Base-by-base conservation (phyloP, 2,113 vertebrate species). In the Phylloscopus trochilus region DNA sequence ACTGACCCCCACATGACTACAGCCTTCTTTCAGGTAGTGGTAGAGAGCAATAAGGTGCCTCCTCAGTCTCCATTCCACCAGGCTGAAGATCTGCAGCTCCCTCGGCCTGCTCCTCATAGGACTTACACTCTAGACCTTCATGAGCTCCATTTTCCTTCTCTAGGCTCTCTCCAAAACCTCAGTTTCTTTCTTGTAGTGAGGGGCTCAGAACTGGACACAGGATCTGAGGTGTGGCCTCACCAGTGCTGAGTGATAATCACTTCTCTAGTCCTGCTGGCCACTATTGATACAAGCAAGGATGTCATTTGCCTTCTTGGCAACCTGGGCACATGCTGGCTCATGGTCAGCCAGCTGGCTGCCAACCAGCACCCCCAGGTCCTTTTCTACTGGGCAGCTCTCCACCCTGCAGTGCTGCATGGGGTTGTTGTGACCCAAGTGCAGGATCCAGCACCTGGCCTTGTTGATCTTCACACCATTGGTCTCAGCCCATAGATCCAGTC, bases 1-100 rank as follows among this genome's bases (percentile, higher is more conserved):
- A 23, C 5, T 1, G 3, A 26, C 5, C 8, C 19, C 4, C 28
- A 14, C 6, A 20, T 53, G 4, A 9, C 16, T 60, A 10, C 28
- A 60, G 15, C 8, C 20, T 52, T 39, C 16, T 60, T 64, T 75
- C 62, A 53, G 16, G 23, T 12, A 30, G 5, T 9, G 53, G 16
- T 44, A 44, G 33, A 51, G 44, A 58, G 33, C 7, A 13, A 13
- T 41, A 30, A 30, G 4, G 17, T 68, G n/a, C 75, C 30, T 39
- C 16, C 21, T 10, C 3, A 35, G 7, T 39, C 30, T 68, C 46
- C 2, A 1, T 46, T 60, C 21, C n/a, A 53, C 5, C n/a, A 47
- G 19, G 30, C 9, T 60, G 41, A 67, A 13, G 16, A 67, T 4
- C 13, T 33, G 9, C 69, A 75, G 7, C 24, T 68, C 20, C 13